A percentile compares a stretch with the other conserved stretches of the same genome.
Evolutionary conservation across 2,888 invertebrate species (phyloP).

Genomic region (Galerucella calmariensis): DNA sequence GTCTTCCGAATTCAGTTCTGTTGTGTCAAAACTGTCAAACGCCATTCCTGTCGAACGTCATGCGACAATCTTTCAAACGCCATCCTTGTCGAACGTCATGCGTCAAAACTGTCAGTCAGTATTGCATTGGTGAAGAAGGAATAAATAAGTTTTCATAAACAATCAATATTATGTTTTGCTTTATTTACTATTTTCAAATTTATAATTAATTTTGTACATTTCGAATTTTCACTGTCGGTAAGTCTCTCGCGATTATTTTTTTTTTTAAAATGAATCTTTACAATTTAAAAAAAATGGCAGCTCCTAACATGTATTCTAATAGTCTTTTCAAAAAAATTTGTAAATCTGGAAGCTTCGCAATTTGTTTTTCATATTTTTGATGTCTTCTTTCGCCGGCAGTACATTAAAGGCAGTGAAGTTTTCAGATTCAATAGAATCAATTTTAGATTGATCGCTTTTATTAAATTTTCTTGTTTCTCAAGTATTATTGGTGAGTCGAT

Average conservation of each 20-base stretch:
- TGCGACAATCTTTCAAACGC: too few species aligned
- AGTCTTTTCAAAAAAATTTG: slow-evolving; percentile 13
- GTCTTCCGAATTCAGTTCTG: too few species aligned
- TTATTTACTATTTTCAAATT: slow-evolving; percentile 1
- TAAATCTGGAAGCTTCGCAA: slow-evolving; percentile 32
- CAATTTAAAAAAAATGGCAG: slow-evolving; percentile 9
- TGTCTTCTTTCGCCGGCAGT: slow-evolving; percentile 48
- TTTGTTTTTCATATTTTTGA: slow-evolving; percentile 12
- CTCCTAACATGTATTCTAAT: not conserved
- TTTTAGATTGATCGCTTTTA: slow-evolving; percentile 16
- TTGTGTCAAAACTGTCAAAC: too few species aligned
- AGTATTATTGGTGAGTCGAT: slow-evolving; percentile 13
- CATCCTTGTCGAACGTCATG: too few species aligned
- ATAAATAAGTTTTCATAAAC: slow-evolving; percentile 2
- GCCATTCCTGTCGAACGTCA: too few species aligned
- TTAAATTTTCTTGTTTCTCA: slow-evolving; percentile 13
- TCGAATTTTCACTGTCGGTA: not conserved
- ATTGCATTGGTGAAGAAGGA: not conserved
- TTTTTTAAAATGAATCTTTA: not conserved
- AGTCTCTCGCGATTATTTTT: slow-evolving; percentile 3
- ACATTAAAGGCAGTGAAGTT: slow-evolving; percentile 50
- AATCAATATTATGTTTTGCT: not conserved
- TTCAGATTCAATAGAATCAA: slow-evolving; percentile 45
- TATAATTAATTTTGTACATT: slow-evolving; percentile 15
- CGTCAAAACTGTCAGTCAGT: too few species aligned